Base-by-base conservation (phyloP, 2,797 vertebrate species). In the Stomatorhinus walkeri region DNA sequence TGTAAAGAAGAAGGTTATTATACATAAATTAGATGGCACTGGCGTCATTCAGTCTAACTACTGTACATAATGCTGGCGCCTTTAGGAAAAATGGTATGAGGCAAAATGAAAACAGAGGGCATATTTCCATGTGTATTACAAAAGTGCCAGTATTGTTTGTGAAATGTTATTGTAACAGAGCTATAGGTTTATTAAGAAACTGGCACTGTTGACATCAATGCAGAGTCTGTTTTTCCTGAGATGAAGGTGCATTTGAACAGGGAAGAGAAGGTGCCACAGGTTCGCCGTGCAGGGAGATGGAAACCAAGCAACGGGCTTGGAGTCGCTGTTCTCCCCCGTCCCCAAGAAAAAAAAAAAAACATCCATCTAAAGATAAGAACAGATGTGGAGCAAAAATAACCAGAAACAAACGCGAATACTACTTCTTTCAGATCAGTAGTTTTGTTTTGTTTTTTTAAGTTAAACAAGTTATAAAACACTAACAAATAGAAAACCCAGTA, bases 401-500 rank as follows among this genome's bases (percentile, higher is more conserved):
- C 32, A 56, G 54, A 56, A 91, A 90, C 90, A 86, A 91, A 92
- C 89, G 85, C 48, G 93, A 89, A 92, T 90, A 90, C 90, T 61
- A 91, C 89, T 91, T 94, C 91, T 94, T 92, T 93, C 94, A 94
- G 92, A 93, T 89, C 90, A 93, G 91, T 95, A 94, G 92, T 92
- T 93, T 93, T 93, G 90, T 92, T 93, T 91, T 32, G 0, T 32
- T 32, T 32, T 92, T 91, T 76, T 91, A 90, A 91, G 89, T 90
- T 93, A 91, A 76, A 92, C 90, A 93, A 92, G 93, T 91, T 91
- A 94, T 94, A 94, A 90, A 96, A 95, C 94, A 96, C 95, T 96
- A 96, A 96, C 95, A 95, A 92, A 93, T 95, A 95, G 95, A 94
- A 94, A 94, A 96, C 95, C 95, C 95, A 96, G 95, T 96, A 96